Evolutionary conservation across 2,113 vertebrate genomes (phyloP), one percentile per base, ranked within the genome.

Genomic region (Paraplagusia blochii): DNA sequence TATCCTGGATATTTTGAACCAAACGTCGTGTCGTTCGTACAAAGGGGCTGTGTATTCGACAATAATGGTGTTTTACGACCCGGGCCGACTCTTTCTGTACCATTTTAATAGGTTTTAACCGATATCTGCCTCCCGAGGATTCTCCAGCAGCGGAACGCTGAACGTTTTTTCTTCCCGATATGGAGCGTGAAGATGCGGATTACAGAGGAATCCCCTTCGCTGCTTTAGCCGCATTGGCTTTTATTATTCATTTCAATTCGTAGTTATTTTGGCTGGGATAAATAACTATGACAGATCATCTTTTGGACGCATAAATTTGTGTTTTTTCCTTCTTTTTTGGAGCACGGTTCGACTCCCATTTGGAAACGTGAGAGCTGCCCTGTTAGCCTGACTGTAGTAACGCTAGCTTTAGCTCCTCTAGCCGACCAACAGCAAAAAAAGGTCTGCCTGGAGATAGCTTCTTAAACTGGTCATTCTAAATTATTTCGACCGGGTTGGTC

Each of bases 171-270:
- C 66, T 66, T 59, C 53, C 66, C 78, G 86, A 76, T 59, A 91
- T 90, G 88, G 88, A 88, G 86, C 8, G 65, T 61, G 87, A 87
- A 83, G 86, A 88, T 88, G 85, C 80, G 77, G 86, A 86, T 73
- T 81, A 75, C 69, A 69, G 66, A 81, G 79, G 77, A 78, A 61
- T 77, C 77, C 72, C 81, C 59, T 4, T 60, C 61, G 62, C 62
- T 55, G 40, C 36, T 66, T 73, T 80, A 78, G 47, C 46, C 66
- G 68, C 59, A 56, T 52, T 46, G 52, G 22, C 3, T 72, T 44
- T 60, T 58, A 44, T 29, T 53, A 12, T 13, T 55, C 51, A 47
- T 63, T 4, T 12, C 77, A 38, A 8, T 11, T 56, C 56, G 18
- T 62, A 4, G 59, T 53, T 5, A 19, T 52, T 46, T 45, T 8